Conservation (phyloP, 2,888 invertebrate genomes). For the Eudemis profundana region DNA sequence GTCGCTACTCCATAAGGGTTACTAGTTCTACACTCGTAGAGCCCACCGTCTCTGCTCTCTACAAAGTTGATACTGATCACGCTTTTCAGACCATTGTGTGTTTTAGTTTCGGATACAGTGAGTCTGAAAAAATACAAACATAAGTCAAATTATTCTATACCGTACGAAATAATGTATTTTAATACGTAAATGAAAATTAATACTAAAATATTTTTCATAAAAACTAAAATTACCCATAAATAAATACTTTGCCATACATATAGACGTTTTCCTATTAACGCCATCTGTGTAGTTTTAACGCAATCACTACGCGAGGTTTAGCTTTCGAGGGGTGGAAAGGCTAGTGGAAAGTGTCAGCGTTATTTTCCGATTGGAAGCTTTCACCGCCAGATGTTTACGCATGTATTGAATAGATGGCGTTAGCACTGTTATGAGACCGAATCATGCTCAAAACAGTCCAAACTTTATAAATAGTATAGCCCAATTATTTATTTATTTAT, state of each 20-base stretch:
- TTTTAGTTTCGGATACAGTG: conserved; percentile 72
- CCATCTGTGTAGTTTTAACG: conserved; percentile 5
- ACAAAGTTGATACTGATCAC: conserved; percentile 72
- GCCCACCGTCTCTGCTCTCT: conserved; percentile 74
- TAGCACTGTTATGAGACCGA: not conserved
- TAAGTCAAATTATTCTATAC: too few relatives aligned
- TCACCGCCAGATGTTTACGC: not conserved
- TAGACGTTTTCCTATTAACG: not conserved
- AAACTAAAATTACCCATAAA: too few relatives aligned
- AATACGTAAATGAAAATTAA: too few relatives aligned
- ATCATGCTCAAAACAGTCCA: not conserved
- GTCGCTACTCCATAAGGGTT: conserved; percentile 77
- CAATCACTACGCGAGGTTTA: not conserved
- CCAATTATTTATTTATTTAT: too few relatives aligned
- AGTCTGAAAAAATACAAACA: conserved; percentile 58
- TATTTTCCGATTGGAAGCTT: not conserved
- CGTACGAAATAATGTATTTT: too few relatives aligned
- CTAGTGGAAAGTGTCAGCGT: not conserved
- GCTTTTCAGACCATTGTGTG: conserved; percentile 72
- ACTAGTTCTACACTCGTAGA: conserved; percentile 77
- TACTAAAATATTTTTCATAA: too few relatives aligned
- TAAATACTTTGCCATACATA: not conserved
- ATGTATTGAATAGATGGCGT: conserved; percentile 43
- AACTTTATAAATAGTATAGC: too few relatives aligned
- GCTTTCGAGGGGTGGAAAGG: not conserved